These are phyloP conservation scores for Pollachius pollachius DNA, from an alignment of 2,113 vertebrate genomes.

Conservation along the genomic window DNA sequence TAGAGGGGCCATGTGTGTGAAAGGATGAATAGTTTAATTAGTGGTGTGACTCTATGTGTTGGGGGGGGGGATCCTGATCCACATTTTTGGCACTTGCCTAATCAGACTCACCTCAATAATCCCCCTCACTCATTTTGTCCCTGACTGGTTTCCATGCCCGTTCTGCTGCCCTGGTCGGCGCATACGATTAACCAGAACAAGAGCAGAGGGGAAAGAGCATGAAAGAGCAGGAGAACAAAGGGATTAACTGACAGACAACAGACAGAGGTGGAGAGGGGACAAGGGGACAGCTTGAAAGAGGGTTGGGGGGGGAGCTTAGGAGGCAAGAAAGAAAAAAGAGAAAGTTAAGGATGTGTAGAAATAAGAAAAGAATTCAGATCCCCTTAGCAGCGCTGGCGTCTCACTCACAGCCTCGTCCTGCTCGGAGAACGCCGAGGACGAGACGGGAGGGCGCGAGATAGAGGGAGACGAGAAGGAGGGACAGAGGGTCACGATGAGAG, in stretches of 20 bases:
- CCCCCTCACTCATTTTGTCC: not conserved
- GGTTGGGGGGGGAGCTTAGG: slow-evolving; percentile 2
- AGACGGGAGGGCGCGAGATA: slow-evolving; percentile 19
- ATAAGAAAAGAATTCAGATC: slow-evolving; percentile 27
- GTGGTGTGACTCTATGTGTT: slow-evolving; percentile 38
- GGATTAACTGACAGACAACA: slow-evolving; percentile 1
- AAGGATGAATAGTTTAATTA: slow-evolving; percentile 47
- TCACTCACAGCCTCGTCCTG: slow-evolving; percentile 24
- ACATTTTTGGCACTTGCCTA: slow-evolving; percentile 2
- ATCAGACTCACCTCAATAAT: slow-evolving; percentile 9
- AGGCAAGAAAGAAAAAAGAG: slow-evolving; percentile 8
- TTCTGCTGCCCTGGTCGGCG: not conserved
- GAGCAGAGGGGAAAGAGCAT: not conserved
- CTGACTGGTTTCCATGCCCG: not conserved
- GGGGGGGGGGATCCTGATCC: not conserved
- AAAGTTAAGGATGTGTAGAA: slow-evolving; percentile 21
- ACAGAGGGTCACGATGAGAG: slow-evolving; percentile 25
- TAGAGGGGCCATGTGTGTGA: slow-evolving; percentile 8
- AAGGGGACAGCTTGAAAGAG: not conserved
- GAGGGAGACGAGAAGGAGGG: slow-evolving; percentile 18
- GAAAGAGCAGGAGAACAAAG: slow-evolving; percentile 17
- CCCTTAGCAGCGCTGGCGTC: too few relatives aligned
- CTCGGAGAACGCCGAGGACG: slow-evolving; percentile 6
- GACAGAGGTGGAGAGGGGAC: not conserved
- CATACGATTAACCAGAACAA: slow-evolving; percentile 12